A percentile compares a stretch with the other conserved stretches of the same genome.
Evolutionary conservation across 2,113 vertebrate genomes (phyloP).

Genomic region (Gavia stellata): DNA sequence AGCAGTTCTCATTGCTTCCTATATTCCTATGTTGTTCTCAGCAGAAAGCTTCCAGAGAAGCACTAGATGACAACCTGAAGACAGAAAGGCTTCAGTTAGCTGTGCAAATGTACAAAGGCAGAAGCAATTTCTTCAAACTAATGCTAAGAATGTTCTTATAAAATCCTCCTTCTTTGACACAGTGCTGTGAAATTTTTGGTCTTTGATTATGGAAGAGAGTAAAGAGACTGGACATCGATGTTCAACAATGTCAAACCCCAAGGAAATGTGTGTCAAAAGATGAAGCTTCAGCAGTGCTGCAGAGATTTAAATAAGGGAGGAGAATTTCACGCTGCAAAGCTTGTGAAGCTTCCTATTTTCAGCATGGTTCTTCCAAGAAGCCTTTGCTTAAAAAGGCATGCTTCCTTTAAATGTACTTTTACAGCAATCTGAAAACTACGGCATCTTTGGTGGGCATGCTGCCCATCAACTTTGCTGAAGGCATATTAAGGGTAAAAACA

Average conservation of each 20-base stretch:
- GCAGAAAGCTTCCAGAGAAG: background rate
- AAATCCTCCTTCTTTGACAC: background rate
- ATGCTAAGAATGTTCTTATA: background rate
- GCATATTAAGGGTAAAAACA: background rate
- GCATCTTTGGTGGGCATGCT: background rate
- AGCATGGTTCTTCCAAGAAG: background rate
- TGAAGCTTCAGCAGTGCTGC: background rate
- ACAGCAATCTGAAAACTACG: background rate
- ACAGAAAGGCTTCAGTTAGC: background rate
- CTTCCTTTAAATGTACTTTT: background rate
- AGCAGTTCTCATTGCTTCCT: background rate
- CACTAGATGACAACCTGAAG: background rate
- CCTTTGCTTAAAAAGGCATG: background rate
- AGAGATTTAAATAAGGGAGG: background rate
- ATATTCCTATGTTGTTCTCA: background rate
- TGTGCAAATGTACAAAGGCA: background rate
- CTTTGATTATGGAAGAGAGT: background rate
- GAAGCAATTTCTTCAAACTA: background rate
- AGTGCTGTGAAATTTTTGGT: background rate
- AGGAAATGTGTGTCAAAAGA: constrained; percentile 13
- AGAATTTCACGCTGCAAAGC: constrained; percentile 4
- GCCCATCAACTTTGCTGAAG: background rate
- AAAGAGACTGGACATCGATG: background rate
- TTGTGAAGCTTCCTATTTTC: constrained; percentile 7
- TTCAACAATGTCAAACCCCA: background rate